Conservation (phyloP, 1,140 invertebrate species). For the Drosophila mauritiana region DNA sequence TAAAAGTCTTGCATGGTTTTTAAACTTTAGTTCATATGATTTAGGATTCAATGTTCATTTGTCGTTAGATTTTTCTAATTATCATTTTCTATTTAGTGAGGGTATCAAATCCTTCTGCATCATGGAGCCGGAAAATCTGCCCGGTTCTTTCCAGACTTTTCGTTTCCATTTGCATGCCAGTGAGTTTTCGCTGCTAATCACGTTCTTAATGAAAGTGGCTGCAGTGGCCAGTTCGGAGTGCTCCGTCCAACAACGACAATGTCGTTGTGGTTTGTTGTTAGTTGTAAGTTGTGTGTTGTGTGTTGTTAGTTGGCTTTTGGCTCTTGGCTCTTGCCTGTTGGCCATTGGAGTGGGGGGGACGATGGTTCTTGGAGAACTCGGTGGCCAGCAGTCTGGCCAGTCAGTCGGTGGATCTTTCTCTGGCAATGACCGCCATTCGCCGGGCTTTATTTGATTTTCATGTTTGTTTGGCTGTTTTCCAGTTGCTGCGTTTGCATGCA, state of each 20-base stretch:
- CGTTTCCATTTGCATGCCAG: conserved; percentile 71
- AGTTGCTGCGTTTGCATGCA: conserved; percentile 48
- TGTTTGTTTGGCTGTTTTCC: conserved; percentile 63
- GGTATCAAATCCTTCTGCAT: conserved; percentile 5
- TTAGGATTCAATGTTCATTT: no score
- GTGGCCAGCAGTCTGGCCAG: conserved; percentile 26
- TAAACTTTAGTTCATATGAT: no score
- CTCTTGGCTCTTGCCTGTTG: conserved; percentile 20
- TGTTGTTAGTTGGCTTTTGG: conserved; percentile 12
- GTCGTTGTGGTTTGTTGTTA: conserved; percentile 23
- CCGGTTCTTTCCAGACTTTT: conserved; percentile 10
- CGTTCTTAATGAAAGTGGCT: conserved; percentile 82
- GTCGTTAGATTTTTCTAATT: no score
- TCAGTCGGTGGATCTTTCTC: conserved; percentile 52
- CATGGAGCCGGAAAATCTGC: background rate
- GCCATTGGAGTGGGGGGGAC: conserved; percentile 4
- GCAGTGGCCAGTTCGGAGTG: conserved; percentile 21
- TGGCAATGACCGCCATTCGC: conserved; percentile 76
- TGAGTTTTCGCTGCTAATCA: conserved; percentile 64
- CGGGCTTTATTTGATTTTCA: conserved; percentile 67
- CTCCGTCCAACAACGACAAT: conserved; percentile 25
- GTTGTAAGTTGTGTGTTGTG: conserved; percentile 15
- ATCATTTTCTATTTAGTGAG: no score
- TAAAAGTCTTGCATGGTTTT: no score
- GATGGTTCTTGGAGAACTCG: conserved; percentile 14